Conservation (phyloP, 2,113 vertebrate genomes). For the Dicrurus megarhynchus region DNA sequence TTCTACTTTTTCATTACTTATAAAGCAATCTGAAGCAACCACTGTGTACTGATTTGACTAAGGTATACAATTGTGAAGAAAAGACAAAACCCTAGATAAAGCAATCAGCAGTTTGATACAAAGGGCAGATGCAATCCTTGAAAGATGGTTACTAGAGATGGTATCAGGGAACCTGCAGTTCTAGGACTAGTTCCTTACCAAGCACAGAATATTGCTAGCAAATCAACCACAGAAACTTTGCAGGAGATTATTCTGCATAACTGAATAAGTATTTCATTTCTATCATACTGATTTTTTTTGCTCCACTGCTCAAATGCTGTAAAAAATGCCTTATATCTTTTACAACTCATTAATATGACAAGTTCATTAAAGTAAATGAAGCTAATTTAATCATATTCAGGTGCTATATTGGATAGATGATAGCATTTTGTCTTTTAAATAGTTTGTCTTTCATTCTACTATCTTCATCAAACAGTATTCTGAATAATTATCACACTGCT, state of each 20-base stretch:
- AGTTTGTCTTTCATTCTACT: neutral
- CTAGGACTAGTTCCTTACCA: neutral
- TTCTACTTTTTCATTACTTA: neutral
- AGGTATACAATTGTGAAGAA: neutral
- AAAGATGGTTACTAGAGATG: neutral
- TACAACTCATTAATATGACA: slow-evolving; percentile 14
- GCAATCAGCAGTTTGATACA: neutral
- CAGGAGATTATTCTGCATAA: neutral
- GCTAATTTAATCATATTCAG: slow-evolving; percentile 6
- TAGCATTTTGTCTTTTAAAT: slow-evolving; percentile 4
- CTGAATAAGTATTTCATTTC: neutral
- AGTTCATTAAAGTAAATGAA: slow-evolving; percentile 36
- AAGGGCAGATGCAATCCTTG: neutral
- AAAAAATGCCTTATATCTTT: slow-evolving; percentile 2
- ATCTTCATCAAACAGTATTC: neutral
- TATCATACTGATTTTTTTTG: neutral
- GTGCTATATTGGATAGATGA: neutral
- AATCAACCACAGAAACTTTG: neutral
- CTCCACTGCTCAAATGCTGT: neutral
- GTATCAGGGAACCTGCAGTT: neutral
- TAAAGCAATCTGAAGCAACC: neutral
- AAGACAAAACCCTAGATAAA: neutral
- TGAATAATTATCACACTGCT: neutral
- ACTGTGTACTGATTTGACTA: neutral
- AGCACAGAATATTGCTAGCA: neutral